Evolutionary conservation across 1,140 invertebrate species (phyloP).

Genomic region (Potamilus streckersoni): DNA sequence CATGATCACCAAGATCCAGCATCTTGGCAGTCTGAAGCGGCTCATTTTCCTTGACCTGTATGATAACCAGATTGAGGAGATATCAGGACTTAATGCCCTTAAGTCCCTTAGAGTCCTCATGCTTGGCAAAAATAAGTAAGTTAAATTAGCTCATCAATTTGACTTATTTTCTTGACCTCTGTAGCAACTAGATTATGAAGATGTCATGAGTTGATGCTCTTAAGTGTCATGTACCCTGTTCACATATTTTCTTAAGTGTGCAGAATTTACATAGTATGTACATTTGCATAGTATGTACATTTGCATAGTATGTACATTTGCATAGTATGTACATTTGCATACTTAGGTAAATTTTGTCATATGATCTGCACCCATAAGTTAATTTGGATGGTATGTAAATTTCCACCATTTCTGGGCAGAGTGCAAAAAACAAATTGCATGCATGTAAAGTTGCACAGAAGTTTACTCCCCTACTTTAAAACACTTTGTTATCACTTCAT

Average conservation of each 20-base stretch:
- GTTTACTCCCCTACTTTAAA: too few species aligned
- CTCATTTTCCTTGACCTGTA: conserved; percentile 93
- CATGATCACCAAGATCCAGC: conserved; percentile 82
- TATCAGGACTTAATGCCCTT: conserved; percentile 80
- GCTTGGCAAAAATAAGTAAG: conserved; percentile 86
- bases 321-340: too few species aligned
- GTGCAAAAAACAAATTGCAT: too few species aligned
- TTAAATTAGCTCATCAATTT: conserved; percentile 8
- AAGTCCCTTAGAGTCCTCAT: conserved; percentile 85
- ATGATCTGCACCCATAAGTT: too few species aligned
- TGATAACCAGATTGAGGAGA: conserved; percentile 91
- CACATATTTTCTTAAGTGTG: background rate
- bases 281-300: too few species aligned
- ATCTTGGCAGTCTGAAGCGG: conserved; percentile 74
- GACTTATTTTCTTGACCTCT: background rate
- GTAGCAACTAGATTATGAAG: background rate
- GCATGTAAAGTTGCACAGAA: too few species aligned
- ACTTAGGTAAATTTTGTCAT: too few species aligned
- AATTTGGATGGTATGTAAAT: too few species aligned
- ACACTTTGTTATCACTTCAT: too few species aligned
- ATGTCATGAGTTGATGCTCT: background rate
- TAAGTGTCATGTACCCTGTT: background rate
- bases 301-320: too few species aligned
- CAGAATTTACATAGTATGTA: too few species aligned
- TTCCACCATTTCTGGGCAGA: too few species aligned